Base-by-base conservation (phyloP, 2,888 invertebrate genomes). In the Epirrita christyi region DNA sequence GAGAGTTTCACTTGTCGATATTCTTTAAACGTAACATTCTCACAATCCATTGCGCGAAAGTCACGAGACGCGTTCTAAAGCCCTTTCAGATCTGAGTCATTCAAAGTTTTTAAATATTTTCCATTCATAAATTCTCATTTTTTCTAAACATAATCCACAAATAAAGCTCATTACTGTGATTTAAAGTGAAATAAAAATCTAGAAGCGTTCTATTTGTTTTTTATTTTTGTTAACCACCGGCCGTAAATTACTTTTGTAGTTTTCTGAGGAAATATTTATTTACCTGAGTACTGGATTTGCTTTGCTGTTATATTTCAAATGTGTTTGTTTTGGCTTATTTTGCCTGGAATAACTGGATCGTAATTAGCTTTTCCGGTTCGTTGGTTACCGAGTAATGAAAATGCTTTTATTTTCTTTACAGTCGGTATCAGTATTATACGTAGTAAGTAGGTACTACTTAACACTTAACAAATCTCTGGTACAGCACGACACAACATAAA, bases 111-210 rank as follows among this genome's bases (percentile, higher is more conserved):
- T n/a, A n/a, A n/a, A 56, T 56, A 45, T 51, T 52, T 57, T 49
- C 42, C 34, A 61, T 55, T 59, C 54, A 65, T 63, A 60, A 63
- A 66, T 66, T 61, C n/a, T 55, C 46, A 53, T 53, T 50, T 49
- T 55, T 47, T 59, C 55, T 59, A 61, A 62, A 64, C 61, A 65
- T 55, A 63, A 49, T 34, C 59, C 49, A 42, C 50, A 47, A 59
- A 57, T 62, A 63, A 61, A 63, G 59, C 58, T 65, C 50, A 65
- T 63, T 61, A 54, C 58, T 49, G 58, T 61, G 61, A 64, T 63
- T 61, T 63, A 55, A 58, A 50, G 51, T 53, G 51, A 60, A 61
- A 61, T 57, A 61, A 60, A 62, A 59, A 44, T 49, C 29, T 49
- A 55, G 45, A 48, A 53, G 59, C 61, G 61, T 58, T 50, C 49